Evolutionary conservation across 2,113 vertebrate genomes (phyloP).

Genomic region (Cricetomys ansorgei): DNA sequence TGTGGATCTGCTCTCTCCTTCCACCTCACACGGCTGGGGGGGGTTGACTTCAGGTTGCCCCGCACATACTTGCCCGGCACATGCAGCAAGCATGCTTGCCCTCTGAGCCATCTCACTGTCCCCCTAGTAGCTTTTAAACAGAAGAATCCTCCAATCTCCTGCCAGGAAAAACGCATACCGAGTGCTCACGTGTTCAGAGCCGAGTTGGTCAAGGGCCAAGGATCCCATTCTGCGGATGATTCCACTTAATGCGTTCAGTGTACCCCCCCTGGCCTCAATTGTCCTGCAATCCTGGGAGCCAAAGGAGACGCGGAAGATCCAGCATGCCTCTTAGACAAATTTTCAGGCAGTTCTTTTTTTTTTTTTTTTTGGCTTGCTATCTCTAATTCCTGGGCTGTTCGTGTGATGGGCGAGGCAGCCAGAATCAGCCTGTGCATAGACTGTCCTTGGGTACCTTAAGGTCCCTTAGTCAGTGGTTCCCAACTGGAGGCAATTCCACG

Average conservation of each 20-base stretch:
- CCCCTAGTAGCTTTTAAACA: neutral
- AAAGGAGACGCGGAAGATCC: neutral
- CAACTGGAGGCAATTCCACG: neutral
- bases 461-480: neutral
- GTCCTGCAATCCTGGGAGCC: neutral
- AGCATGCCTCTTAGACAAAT: neutral
- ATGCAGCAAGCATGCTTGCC: neutral
- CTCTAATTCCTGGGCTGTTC: neutral
- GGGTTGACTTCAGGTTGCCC: neutral
- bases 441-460: neutral
- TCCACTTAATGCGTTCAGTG: neutral
- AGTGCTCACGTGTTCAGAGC: neutral
- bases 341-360: neutral
- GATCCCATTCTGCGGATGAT: neutral
- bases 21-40: no score
- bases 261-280: neutral
- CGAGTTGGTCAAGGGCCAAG: neutral
- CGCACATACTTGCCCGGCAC: no score
- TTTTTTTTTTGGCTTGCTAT: neutral
- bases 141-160: neutral
- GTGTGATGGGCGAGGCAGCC: neutral
- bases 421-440: neutral
- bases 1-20: neutral
- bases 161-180: neutral
- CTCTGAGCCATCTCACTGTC: neutral